Conservation (phyloP, 2,888 invertebrate species). For the Xestia c-nigrum region DNA sequence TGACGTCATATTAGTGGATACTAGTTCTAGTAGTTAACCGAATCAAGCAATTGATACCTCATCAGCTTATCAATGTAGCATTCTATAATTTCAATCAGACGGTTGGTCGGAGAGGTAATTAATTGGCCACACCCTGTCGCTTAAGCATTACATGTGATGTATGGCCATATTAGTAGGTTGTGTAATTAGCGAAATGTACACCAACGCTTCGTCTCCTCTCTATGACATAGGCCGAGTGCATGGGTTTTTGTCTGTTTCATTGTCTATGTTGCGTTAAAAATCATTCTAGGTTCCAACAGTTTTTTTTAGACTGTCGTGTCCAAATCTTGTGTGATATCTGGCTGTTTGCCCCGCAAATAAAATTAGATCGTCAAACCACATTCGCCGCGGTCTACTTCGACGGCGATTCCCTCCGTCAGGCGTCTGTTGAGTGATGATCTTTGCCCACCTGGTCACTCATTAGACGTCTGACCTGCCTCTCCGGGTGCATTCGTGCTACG, state of each 20-base stretch:
- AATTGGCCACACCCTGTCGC: constrained; percentile 75
- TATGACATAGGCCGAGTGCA: neutral
- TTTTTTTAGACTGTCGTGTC: neutral
- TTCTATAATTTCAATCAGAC: constrained; percentile 81
- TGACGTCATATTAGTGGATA: neutral
- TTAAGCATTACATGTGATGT: constrained; percentile 39
- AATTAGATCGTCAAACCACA: no score
- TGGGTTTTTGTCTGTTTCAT: neutral
- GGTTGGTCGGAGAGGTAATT: constrained; percentile 76
- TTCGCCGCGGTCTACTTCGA: no score
- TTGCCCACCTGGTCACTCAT: no score
- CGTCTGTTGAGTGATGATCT: no score
- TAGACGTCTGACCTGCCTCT: no score
- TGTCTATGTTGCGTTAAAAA: neutral
- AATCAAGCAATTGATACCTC: constrained; percentile 63
- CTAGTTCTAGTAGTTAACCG: constrained; percentile 23
- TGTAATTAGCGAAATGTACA: neutral
- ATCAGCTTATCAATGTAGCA: constrained; percentile 75
- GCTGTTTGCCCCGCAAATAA: no score
- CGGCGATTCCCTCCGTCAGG: no score
- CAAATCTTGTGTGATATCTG: no score
- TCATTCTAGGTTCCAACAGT: neutral
- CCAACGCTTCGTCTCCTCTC: neutral
- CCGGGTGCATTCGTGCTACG: no score
- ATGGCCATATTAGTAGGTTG: neutral